Base-by-base conservation (phyloP, 1,140 invertebrate genomes). In the Condylostylus longicornis region DNA sequence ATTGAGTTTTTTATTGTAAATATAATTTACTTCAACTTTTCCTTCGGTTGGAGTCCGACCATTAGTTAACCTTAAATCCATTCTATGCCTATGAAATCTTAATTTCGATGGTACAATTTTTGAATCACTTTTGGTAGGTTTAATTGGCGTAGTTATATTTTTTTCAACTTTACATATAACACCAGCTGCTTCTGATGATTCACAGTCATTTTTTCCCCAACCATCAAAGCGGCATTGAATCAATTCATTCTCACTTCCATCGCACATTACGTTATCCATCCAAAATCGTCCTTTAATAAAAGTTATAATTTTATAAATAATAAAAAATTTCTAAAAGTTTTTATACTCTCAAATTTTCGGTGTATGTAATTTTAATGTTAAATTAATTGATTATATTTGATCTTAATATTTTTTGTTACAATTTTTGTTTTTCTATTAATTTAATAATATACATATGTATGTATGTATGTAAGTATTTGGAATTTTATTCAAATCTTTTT, bases 241-340 rank as follows among this genome's bases (percentile, higher is more conserved):
- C 9, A 95, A 49, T 28, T 72, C 72, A 10, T 59, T 52, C 56
- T 95, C 89, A 34, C 71, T 68, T 0, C 88, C 89, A 47, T 76
- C 69, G 57, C 89, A 96, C 40, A 75, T 77, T 5, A 91, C 57
- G 57, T 91, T 86, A 53, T 93, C 87, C 77, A 95, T 79, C 82
- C 84, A 90, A 46, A 75, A 86, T 46, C 70, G 74, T 46, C 71
- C 82, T 85, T 43, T 18, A 42, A 34, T 51, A 54, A 36, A 29
- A 43, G n/a, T n/a, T n/a, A n/a, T n/a, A n/a, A n/a, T n/a, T n/a
- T n/a, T n/a, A n/a, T 15, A 41, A 38, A 35, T 34, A 18, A 20
- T 20, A 35, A n/a, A n/a, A n/a, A n/a, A n/a, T n/a, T n/a, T n/a
- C 4, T 18, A 31, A 5, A 6, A 31, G 17, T 6, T 17, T 31